Evolutionary conservation across 2,888 invertebrate species (phyloP), one percentile per base, ranked within the genome.

Genomic region (Petrolisthes cinctipes): DNA sequence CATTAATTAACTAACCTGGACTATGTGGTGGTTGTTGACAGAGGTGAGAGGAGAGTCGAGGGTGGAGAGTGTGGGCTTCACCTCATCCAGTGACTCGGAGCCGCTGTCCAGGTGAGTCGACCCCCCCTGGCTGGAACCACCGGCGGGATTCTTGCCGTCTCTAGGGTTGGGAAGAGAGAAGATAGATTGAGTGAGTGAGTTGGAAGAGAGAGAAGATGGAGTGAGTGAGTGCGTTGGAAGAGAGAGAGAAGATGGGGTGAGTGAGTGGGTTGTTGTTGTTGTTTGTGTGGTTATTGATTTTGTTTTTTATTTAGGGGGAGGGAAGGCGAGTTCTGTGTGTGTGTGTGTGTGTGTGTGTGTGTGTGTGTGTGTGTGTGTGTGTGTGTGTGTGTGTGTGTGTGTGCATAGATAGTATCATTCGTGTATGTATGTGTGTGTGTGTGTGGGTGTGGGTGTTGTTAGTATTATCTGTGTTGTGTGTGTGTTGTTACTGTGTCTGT

Each of bases 81-180:
- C 88, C 23, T 90, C 90, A 51, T 90, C 90, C 83, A 89, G 89
- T 11, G 90, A 90, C 61, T 90, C 90, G 14, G 90, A 90, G 14
- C 90, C 90, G 80, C 90, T 90, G 90, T 90, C 90, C 76, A 90
- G 85, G 73, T 90, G 90, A 3, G 90, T 90, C 17, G 90, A 90
- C n/a, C 87, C 85, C 73, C 83, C 80, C 61, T 82, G 86, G 23
- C 76, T 53, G 37, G 84, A 85, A 20, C 85, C 90, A 11, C 89
- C 82, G 37, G 85, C 61, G 11, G 90, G 73, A 20, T 82, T 89
- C 71, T 90, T 90, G 86, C 85, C 85, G 80, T 90, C 90, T 37
- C 90, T 90, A 89, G 51, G 14, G 86, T 80, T 11, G 75, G n/a
- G 71, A 51, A 73, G 56, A 85, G 71, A 57, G 51, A 76, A 57